Base-by-base conservation (phyloP, 2,797 vertebrate genomes). In the Pteronotus mesoamericanus region DNA sequence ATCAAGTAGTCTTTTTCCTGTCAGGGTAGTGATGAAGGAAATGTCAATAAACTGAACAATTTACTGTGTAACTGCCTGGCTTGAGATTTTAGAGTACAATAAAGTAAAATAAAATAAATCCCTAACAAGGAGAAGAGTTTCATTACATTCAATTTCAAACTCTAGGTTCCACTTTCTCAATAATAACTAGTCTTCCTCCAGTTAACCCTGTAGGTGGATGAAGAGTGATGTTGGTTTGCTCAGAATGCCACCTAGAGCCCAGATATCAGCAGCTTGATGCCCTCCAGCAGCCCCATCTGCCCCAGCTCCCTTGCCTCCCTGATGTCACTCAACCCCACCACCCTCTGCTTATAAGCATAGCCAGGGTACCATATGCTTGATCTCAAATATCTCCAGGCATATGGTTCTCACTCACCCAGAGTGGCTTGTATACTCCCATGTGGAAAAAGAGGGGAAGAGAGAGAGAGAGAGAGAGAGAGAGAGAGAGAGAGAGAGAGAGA, bases 381-480 rank as follows among this genome's bases (percentile, higher is more conserved):
- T 48, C 44, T 39, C 79, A 26, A 15, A 46, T 39, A 14, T 26
- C 19, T 51, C 42, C 19, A 19, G 66, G 14, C 53, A 4, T 6
- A 24, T 22, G 10, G 77, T 34, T 21, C 32, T 32, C 32, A 3
- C 39, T 32, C 26, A 12, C 44, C 69, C 79, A 96, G 94, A 96
- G 94, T 95, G 79, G 83, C 94, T 96, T 97, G 92, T 94, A 94
- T 82, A 95, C 93, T 93, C 37, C 1, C 86, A 78, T 97, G 84
- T 16, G 21, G 22, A 86, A 87, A 84, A 6, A 9, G 15, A 11
- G 37, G 5, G 9, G 3, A 11, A 32, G 19, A 14, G 0, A 19
- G 39, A 6, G 37, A 16, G 34, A 4, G 8, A 37, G 34, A 16
- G 5, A 15, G 11, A 68, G 46, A 34, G 21, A 32, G 32, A 26